These are phyloP conservation scores for Cichladusa arquata DNA, from an alignment of 2,113 vertebrate species.

Conservation along the genomic window DNA sequence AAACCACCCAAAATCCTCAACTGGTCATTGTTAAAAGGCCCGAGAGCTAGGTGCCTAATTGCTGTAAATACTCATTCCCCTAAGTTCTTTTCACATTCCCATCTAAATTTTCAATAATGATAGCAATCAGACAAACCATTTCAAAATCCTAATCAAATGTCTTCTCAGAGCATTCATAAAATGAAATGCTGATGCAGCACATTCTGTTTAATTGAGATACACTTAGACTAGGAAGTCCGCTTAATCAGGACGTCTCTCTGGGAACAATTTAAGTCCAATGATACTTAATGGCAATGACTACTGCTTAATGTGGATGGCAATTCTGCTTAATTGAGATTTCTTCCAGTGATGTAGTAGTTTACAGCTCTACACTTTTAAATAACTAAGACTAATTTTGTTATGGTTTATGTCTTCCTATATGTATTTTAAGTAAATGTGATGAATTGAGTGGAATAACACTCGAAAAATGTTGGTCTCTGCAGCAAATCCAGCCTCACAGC, in stretches of 20 bases:
- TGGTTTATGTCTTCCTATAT: slow-evolving; percentile 18
- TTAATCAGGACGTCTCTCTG: slow-evolving; percentile 56
- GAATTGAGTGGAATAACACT: neutral
- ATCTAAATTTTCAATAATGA: slow-evolving; percentile 52
- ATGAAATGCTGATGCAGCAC: slow-evolving; percentile 54
- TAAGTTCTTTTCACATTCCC: neutral
- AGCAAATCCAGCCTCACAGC: neutral
- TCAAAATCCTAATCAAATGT: slow-evolving; percentile 47
- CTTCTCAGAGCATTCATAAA: slow-evolving; percentile 44
- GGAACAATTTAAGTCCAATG: slow-evolving; percentile 66
- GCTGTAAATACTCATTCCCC: neutral
- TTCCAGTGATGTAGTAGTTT: slow-evolving; percentile 42
- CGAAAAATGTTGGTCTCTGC: neutral
- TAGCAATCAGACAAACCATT: slow-evolving; percentile 53
- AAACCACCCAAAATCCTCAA: neutral
- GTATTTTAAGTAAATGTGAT: slow-evolving; percentile 42
- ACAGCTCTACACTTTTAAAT: slow-evolving; percentile 50
- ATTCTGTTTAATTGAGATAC: slow-evolving; percentile 52
- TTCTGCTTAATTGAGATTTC: slow-evolving; percentile 62
- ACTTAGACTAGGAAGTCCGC: slow-evolving; percentile 57
- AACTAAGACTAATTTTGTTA: slow-evolving; percentile 46
- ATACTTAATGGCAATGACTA: slow-evolving; percentile 67
- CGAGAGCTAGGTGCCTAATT: neutral
- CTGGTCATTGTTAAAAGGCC: neutral
- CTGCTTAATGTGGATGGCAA: slow-evolving; percentile 61